These are phyloP conservation scores for Rhamnusium bicolor DNA, from an alignment of 2,888 invertebrate genomes.

Conservation along the genomic window DNA sequence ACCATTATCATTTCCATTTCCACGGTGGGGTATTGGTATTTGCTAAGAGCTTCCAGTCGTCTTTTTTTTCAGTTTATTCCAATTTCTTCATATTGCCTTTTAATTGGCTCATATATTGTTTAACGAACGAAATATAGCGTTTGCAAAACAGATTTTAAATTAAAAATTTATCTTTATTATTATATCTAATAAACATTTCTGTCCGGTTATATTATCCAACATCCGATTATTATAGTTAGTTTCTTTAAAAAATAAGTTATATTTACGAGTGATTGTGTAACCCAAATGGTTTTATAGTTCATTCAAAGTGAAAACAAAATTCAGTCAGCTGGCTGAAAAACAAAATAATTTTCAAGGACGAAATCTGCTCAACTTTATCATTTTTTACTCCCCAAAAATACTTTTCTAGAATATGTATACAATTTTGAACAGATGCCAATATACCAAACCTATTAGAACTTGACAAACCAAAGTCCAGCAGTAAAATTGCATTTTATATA, in stretches of 20 bases:
- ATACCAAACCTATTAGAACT: neutral
- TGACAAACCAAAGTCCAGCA: neutral
- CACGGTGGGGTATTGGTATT: no score
- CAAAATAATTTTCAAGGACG: slow-evolving; percentile 8
- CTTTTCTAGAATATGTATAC: neutral
- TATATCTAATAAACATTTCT: no score
- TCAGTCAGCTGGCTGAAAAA: slow-evolving; percentile 4
- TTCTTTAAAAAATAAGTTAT: neutral
- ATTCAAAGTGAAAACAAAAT: slow-evolving; percentile 10
- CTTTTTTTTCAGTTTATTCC: no score
- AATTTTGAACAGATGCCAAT: neutral
- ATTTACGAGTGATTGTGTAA: neutral
- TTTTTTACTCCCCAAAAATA: neutral
- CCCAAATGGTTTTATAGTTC: neutral
- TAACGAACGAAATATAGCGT: no score
- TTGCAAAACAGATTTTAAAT: no score
- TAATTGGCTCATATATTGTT: no score
- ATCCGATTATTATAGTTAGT: no score
- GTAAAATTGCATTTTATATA: neutral
- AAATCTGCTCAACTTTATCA: neutral
- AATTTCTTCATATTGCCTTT: no score
- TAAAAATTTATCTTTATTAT: no score
- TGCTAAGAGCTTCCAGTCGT: no score
- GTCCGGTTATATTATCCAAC: no score
- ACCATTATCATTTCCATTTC: no score